Conservation (phyloP, 2,888 invertebrate species). For the Acronicta alni region DNA sequence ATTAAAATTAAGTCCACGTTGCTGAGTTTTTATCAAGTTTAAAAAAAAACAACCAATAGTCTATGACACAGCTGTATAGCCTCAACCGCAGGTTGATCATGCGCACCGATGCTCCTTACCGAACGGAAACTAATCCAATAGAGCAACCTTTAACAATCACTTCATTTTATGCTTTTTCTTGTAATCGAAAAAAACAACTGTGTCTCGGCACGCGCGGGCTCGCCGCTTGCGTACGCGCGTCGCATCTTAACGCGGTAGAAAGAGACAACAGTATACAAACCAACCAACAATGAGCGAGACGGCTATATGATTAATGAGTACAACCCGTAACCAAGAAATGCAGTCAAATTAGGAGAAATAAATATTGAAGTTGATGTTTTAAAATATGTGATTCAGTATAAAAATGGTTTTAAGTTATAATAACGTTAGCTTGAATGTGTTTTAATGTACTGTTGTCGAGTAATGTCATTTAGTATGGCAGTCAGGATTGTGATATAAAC, state of each 20-base stretch:
- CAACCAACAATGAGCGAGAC: slow-evolving; percentile 59
- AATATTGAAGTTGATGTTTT: slow-evolving; percentile 74
- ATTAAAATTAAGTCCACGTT: not conserved
- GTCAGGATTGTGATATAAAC: slow-evolving; percentile 46
- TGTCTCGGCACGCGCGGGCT: slow-evolving; percentile 82
- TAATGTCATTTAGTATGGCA: slow-evolving; percentile 30
- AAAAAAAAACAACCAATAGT: not conserved
- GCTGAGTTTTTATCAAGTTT: not conserved
- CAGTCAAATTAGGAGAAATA: slow-evolving; percentile 87
- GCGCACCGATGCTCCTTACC: slow-evolving; percentile 27
- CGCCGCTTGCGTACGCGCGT: slow-evolving; percentile 74
- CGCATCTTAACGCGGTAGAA: slow-evolving; percentile 75
- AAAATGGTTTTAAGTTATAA: slow-evolving; percentile 25
- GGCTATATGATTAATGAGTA: slow-evolving; percentile 77
- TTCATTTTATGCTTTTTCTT: slow-evolving; percentile 83
- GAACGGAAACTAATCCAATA: slow-evolving; percentile 77
- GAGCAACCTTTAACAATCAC: slow-evolving; percentile 68
- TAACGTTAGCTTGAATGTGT: slow-evolving; percentile 1
- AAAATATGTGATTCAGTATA: slow-evolving; percentile 43
- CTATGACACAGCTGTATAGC: slow-evolving; percentile 11
- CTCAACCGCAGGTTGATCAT: slow-evolving; percentile 19
- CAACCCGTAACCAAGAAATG: slow-evolving; percentile 81
- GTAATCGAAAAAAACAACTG: slow-evolving; percentile 74
- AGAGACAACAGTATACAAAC: slow-evolving; percentile 59
- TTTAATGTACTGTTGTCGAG: slow-evolving; percentile 16